Conservation (phyloP, 1,140 invertebrate genomes). For the Eubasilissa regina region DNA sequence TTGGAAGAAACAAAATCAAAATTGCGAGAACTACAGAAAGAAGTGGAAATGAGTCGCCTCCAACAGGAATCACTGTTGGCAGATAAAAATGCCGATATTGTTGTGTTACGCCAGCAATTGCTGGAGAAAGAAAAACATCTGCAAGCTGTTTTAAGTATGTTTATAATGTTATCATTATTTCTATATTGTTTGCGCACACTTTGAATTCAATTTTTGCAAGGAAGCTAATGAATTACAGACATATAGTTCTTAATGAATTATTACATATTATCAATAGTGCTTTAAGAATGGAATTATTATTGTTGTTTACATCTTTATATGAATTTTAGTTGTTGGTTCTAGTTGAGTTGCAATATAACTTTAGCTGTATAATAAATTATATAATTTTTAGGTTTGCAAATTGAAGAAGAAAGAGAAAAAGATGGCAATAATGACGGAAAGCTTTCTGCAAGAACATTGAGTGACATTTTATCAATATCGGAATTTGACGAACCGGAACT, state of each 20-base stretch:
- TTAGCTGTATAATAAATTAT: neutral
- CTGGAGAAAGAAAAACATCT: slow-evolving; percentile 71
- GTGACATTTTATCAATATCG: slow-evolving; percentile 81
- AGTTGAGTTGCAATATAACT: too few species aligned
- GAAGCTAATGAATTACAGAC: too few species aligned
- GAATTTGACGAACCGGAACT: slow-evolving; percentile 78
- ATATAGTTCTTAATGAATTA: too few species aligned
- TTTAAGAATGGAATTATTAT: too few species aligned
- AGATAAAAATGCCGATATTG: slow-evolving; percentile 81
- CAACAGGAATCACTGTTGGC: slow-evolving; percentile 75
- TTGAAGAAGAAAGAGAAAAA: slow-evolving; percentile 71
- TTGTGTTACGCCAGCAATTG: slow-evolving; percentile 74
- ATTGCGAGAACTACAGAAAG: slow-evolving; percentile 71
- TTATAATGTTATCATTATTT: too few species aligned
- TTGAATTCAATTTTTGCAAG: too few species aligned
- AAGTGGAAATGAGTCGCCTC: slow-evolving; percentile 63
- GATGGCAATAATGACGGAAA: slow-evolving; percentile 66
- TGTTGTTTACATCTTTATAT: too few species aligned
- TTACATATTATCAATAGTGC: too few species aligned
- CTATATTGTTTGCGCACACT: too few species aligned
- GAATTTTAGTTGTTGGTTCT: too few species aligned
- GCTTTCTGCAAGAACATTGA: slow-evolving; percentile 76
- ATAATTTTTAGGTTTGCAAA: slow-evolving; percentile 68
- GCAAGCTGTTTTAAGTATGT: slow-evolving; percentile 53
- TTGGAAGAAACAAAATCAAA: slow-evolving; percentile 72